phyloP scores from a whole-genome alignment of 2,888 invertebrate genomes.

The Oxycera nigricornis region DNA sequence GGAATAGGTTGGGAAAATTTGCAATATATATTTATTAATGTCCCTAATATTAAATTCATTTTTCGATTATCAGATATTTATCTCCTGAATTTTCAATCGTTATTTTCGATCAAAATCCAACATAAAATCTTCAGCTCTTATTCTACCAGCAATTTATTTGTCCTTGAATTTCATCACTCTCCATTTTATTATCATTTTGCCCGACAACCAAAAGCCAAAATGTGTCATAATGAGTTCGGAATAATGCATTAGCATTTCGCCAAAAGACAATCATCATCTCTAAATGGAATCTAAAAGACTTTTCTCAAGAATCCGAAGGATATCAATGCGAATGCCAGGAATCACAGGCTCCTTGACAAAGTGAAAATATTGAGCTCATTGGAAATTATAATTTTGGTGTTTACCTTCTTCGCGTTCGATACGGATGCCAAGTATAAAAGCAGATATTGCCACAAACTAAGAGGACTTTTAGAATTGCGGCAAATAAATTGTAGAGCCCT shows the following conservation, averaged over 20 bases:
- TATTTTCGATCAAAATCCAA: no score
- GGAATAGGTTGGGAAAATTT: no score
- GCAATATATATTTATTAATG: no score
- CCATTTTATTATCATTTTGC: no score
- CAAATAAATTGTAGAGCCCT: no score
- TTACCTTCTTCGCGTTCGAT: background rate
- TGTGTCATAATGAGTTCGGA: conserved; percentile 38
- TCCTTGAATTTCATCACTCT: no score
- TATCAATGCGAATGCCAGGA: background rate
- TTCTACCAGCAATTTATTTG: no score
- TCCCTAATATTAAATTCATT: no score
- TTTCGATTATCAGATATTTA: no score
- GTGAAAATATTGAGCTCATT: conserved; percentile 20
- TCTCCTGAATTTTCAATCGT: no score
- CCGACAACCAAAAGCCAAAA: background rate
- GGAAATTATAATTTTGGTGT: conserved; percentile 31
- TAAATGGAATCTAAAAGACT: conserved; percentile 14
- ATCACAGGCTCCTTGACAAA: background rate
- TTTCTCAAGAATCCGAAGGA: background rate
- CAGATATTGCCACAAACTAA: background rate
- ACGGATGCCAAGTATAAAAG: background rate
- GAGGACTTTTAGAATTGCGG: no score
- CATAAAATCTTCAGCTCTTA: no score
- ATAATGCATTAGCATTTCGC: conserved; percentile 23
- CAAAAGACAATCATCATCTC: conserved; percentile 20